Evolutionary conservation across 2,888 invertebrate species (phyloP), one percentile per base, ranked within the genome.

Genomic region (Aromia moschata): DNA sequence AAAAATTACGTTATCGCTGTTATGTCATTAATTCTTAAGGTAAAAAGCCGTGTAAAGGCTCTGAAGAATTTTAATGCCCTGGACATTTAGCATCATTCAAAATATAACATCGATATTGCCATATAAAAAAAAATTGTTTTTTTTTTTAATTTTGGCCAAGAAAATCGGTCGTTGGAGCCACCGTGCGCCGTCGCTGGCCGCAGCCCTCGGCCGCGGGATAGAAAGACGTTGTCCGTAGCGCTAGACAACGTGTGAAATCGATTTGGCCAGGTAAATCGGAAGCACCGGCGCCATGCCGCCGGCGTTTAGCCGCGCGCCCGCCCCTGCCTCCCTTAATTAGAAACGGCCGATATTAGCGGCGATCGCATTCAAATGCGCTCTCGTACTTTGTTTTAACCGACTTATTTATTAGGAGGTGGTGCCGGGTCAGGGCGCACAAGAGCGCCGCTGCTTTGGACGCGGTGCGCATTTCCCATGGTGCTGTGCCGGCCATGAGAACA

Each of bases 261-360:
- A 76, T 74, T 76, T 71, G 71, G 71, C 70, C 68, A 74, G 74
- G 74, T 74, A 76, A 74, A 74, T 76, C 75, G 74, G 76, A 75
- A 76, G 74, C 75, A 70, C 62, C 64, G 76, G 75, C 76, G 76
- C 76, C 76, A 74, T 69, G 68, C 74, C 73, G 76, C 67, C 76
- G 76, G 74, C 74, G 64, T 68, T 74, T 71, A 65, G 68, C 65
- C 67, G 58, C 63, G 58, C 67, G 44, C 65, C 65, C 71, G 69
- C 70, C 73, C 69, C 70, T 65, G 66, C 71, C 72, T 71, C 73
- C 71, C 73, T 75, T 75, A 75, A 75, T 76, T 76, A 75, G 69
- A 70, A 74, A 71, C 58, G 55, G 70, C n/a, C 63, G 66, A 69
- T 69, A 74, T 72, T 73, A 71, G 68, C 67, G 69, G 64, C 67